Evolutionary conservation across 2,888 invertebrate species (phyloP).

Genomic region (Danaus chrysippus): DNA sequence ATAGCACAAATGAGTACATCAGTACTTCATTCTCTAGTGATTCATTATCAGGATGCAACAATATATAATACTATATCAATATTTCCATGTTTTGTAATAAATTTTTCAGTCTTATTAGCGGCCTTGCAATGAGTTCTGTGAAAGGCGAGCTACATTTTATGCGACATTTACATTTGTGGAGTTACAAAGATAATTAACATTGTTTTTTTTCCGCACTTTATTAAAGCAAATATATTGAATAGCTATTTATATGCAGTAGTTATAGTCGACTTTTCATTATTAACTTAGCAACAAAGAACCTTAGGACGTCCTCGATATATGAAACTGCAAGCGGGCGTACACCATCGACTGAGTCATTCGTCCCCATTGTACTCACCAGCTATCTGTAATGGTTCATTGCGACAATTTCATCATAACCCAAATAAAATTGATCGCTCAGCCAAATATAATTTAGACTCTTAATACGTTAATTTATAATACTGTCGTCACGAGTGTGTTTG

Average conservation of each 20-base stretch:
- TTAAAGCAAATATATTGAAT: neutral
- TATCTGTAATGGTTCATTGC: slow-evolving; percentile 1
- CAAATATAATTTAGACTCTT: neutral
- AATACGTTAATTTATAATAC: neutral
- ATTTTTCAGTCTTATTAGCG: neutral
- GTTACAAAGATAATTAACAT: slow-evolving; percentile 12
- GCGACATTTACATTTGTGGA: slow-evolving; percentile 27
- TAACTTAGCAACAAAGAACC: neutral
- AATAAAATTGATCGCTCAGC: neutral
- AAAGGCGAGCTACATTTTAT: slow-evolving; percentile 28
- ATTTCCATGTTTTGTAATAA: neutral
- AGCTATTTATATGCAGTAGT: no score
- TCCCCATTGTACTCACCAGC: slow-evolving; percentile 7
- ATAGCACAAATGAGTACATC: neutral
- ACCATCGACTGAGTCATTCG: neutral
- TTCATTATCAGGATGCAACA: neutral
- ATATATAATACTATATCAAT: neutral
- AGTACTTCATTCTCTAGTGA: neutral
- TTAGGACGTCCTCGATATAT: neutral
- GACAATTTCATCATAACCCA: neutral
- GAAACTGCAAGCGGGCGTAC: slow-evolving; percentile 1
- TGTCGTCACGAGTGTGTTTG: slow-evolving; percentile 19
- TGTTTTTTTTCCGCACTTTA: neutral
- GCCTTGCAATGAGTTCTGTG: slow-evolving; percentile 15
- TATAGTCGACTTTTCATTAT: neutral